Base-by-base conservation (phyloP, 2,113 vertebrate genomes). In the Nyctibius bracteatus region DNA sequence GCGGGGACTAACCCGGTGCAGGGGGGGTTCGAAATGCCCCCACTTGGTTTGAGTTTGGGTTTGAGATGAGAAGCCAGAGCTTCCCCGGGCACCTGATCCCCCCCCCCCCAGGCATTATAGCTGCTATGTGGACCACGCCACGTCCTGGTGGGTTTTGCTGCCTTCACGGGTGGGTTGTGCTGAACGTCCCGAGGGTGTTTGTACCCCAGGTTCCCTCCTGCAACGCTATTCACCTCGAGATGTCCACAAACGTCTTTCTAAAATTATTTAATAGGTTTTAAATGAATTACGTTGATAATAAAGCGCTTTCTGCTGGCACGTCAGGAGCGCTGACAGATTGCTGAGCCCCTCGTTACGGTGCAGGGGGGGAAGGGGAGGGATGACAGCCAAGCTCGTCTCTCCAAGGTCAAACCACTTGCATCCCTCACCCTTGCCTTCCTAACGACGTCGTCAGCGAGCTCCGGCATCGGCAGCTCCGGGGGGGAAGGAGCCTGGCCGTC, bases 161-260 rank as follows among this genome's bases (percentile, higher is more conserved):
- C 67, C 30, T 8, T 10, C 10, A 0, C 0, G 22, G 25, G 54
- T 2, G 41, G 41, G 10, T 62, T 8, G 9, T 5, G 44, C 6
- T 6, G 4, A 25, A 5, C 27, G 2, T 6, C 55, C 6, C 4
- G 1, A 6, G 43, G n/a, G 33, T 2, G 3, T 39, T 49, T 3
- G 49, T 2, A 24, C 14, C 78, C 52, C 51, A 3, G 2, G 28
- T 20, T 37, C 7, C 16, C 61, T 39, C 61, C 59, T 0, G 52
- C 35, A 3, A 0, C 0, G 14, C 61, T 2, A 2, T 27, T 65
- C 62, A 0, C 62, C 68, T 27, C 10, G 1, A 35, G 73, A 2
- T 2, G 16, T 0, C 68, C 52, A 2, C 7, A 1, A 15, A 14
- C 0, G 0, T 14, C 31, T 35, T 63, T 4, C 43, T 27, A 4